Evolutionary conservation across 2,113 vertebrate species (phyloP), one percentile per base, ranked within the genome.

Genomic region (Bagarius yarrelli): DNA sequence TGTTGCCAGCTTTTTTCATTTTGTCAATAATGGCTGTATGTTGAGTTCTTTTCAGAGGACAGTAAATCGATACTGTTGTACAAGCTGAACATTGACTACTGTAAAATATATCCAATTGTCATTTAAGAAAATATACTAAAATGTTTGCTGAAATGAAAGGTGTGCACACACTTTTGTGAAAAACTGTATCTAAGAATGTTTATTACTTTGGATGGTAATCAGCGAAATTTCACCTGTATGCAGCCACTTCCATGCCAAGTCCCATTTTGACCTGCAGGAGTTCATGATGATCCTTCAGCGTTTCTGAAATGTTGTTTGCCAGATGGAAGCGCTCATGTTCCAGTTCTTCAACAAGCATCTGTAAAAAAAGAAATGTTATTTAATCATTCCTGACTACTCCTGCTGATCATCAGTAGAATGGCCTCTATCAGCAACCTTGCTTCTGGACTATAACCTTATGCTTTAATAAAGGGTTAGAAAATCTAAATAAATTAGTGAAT

Each of bases 251-350:
- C 85, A 96, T 91, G 83, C 95, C 94, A 70, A 99, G 95, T 55
- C 95, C 90, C 18, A 94, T 96, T 90, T 98, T 98, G 87, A 96
- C 94, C 86, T 95, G 94, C 81, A 98, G 89, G 5, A 99, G 94
- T 0, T 96, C 93, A 83, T 98, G 96, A 64, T 96, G 95, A 59
- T 99, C 96, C 78, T 87, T 91, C 78, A 96, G 92, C 86, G 94
- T 94, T 55, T 94, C 92, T 0, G 91, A 92, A 83, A 99, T 95
- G 3, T 89, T 90, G 40, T 87, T 67, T 6, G 92, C 94, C 82
- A 99, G 92, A 86, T 89, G 80, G 32, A 90, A 93, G 85, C 94
- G 95, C 86, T 99, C 96, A 4, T 94, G 91, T 89, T 98, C 94
- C 86, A 99, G 90, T 83, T 94, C 88, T 0, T 94, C 92, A 0